phyloP scores from a whole-genome alignment of 2,113 vertebrate species.

The Symphodus melops region DNA sequence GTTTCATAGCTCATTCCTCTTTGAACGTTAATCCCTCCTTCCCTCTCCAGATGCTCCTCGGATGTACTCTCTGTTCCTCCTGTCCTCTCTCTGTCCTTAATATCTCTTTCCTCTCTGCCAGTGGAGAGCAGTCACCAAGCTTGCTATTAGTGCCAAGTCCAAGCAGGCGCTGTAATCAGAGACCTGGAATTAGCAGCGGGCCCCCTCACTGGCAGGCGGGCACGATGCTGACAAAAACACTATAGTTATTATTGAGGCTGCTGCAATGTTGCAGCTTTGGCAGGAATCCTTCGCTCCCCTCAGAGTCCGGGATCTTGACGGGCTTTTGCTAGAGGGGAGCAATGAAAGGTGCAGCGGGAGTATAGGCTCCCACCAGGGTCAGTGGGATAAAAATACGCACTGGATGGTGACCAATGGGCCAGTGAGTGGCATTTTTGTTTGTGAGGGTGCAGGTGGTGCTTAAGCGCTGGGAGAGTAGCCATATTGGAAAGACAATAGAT shows the following conservation, averaged over 20 bases:
- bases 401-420: constrained; percentile 48
- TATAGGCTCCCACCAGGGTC: constrained; percentile 40
- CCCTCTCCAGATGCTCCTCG: constrained; percentile 19
- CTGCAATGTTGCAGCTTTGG: constrained; percentile 59
- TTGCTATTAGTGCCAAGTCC: constrained; percentile 68
- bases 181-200: constrained; percentile 67
- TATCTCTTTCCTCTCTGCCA: constrained; percentile 46
- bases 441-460: constrained; percentile 56
- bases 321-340: constrained; percentile 53
- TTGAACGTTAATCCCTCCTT: constrained; percentile 22
- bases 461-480: constrained; percentile 57
- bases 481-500: constrained; percentile 63
- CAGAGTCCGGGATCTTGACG: constrained; percentile 54
- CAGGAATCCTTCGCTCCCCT: constrained; percentile 44
- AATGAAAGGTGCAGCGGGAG: constrained; percentile 41
- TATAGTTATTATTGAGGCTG: constrained; percentile 61
- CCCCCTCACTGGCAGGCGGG: constrained; percentile 47
- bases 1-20: constrained; percentile 44
- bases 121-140: constrained; percentile 54
- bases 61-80: constrained; percentile 27
- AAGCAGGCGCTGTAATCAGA: constrained; percentile 63
- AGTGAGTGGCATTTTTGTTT: constrained; percentile 43
- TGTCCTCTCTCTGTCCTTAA: constrained; percentile 40
- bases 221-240: constrained; percentile 59
- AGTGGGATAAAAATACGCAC: constrained; percentile 45